Evolutionary conservation across 2,888 invertebrate species (phyloP).

Genomic region (Scaeva pyrastri): DNA sequence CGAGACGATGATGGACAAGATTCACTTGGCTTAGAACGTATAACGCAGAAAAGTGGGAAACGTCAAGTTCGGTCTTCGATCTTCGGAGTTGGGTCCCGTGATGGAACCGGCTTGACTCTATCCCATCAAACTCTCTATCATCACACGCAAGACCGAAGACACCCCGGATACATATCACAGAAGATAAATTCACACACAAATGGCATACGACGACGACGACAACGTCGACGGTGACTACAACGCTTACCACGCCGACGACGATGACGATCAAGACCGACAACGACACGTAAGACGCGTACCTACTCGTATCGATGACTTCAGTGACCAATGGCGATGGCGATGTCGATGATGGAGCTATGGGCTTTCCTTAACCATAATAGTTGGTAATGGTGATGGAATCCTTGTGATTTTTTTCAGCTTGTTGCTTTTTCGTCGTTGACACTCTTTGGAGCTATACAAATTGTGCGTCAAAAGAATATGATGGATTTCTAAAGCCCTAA

Average conservation of each 20-base stretch:
- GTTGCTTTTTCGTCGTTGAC: slow-evolving; percentile 61
- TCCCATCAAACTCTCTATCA: slow-evolving; percentile 3
- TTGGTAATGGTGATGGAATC: slow-evolving; percentile 67
- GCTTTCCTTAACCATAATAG: slow-evolving; percentile 47
- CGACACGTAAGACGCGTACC: too few species aligned
- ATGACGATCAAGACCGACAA: too few species aligned
- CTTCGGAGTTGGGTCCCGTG: too few species aligned
- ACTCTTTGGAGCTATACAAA: slow-evolving; percentile 75
- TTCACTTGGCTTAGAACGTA: slow-evolving; percentile 41
- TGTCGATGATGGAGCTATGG: slow-evolving; percentile 18
- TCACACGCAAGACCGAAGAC: slow-evolving; percentile 19
- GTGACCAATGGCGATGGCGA: background rate
- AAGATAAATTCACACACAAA: slow-evolving; percentile 53
- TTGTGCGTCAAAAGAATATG: slow-evolving; percentile 75
- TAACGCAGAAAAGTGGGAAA: slow-evolving; percentile 27
- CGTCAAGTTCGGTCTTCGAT: slow-evolving; percentile 5
- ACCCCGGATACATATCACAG: slow-evolving; percentile 60
- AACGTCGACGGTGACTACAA: background rate
- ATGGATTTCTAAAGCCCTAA: slow-evolving; percentile 73
- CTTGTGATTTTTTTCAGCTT: slow-evolving; percentile 71
- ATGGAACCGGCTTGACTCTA: slow-evolving; percentile 40
- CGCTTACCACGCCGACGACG: background rate
- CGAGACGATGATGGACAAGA: slow-evolving; percentile 6
- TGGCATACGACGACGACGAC: slow-evolving; percentile 5
- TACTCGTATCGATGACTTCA: background rate